phyloP scores from a whole-genome alignment of 2,113 vertebrate genomes.

The Empidonax traillii region DNA sequence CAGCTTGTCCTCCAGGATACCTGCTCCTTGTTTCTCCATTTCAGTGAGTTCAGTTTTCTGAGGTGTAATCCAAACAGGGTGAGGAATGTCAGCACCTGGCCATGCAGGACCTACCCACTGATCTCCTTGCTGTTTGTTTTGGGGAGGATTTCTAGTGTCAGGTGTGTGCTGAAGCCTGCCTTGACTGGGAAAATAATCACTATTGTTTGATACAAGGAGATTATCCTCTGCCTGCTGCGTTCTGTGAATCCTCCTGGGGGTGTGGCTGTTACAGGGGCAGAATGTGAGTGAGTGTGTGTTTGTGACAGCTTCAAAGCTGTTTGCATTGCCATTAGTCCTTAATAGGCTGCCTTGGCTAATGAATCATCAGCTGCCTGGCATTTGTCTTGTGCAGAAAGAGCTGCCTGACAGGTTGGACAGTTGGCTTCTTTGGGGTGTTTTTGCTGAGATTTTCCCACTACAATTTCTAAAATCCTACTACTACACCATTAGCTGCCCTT shows the following conservation, averaged over 20 bases:
- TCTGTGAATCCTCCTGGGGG: neutral
- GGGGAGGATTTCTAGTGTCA: neutral
- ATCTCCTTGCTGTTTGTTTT: neutral
- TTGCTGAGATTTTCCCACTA: neutral
- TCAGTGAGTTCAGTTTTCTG: neutral
- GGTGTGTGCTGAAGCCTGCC: neutral
- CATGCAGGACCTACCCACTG: neutral
- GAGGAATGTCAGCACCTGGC: neutral
- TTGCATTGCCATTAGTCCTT: neutral
- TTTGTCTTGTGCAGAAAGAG: neutral
- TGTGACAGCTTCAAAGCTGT: neutral
- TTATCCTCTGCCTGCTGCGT: neutral
- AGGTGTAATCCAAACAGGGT: neutral
- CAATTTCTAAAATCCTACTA: neutral
- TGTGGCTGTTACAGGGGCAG: neutral
- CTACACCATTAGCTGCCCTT: neutral
- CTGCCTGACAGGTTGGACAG: neutral
- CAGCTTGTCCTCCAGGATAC: neutral
- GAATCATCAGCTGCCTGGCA: slow-evolving; percentile 1
- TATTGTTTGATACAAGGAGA: neutral
- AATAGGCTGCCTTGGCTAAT: neutral
- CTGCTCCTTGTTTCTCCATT: neutral
- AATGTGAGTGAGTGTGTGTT: neutral
- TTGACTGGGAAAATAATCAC: neutral
- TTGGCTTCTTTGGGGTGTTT: neutral